A percentile compares a stretch with the other conserved stretches of the same genome.
phyloP scores from a whole-genome alignment of 2,113 vertebrate species.

The Natator depressus region DNA sequence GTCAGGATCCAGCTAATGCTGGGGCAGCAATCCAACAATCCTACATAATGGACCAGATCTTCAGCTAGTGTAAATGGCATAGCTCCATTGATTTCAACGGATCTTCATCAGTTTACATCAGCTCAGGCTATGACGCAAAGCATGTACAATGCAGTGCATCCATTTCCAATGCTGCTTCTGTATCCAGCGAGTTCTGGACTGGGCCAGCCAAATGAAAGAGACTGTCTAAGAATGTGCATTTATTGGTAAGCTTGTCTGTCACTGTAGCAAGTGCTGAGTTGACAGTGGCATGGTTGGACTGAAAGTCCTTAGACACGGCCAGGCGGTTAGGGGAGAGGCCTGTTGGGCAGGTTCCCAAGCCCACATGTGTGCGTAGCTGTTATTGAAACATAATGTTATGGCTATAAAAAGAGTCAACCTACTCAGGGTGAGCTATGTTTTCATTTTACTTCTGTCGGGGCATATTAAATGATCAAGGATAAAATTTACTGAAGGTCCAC shows the following conservation, averaged over 20 bases:
- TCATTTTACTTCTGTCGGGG: neutral
- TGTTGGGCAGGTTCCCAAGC: neutral
- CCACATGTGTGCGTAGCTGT: accelerated
- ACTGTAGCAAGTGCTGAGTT: neutral
- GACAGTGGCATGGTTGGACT: neutral
- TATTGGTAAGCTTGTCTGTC: neutral
- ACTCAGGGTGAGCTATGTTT: neutral
- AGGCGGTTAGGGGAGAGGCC: neutral
- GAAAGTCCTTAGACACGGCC: neutral
- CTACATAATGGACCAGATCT: neutral
- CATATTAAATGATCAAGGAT: neutral
- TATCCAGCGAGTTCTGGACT: neutral
- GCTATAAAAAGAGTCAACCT: neutral
- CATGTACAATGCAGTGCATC: neutral
- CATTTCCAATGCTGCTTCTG: neutral
- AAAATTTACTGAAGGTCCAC: neutral
- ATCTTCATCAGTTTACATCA: too few species aligned
- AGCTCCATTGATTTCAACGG: neutral
- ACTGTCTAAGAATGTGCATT: neutral
- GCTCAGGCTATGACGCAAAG: too few species aligned
- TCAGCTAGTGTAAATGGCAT: neutral
- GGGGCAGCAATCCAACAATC: neutral
- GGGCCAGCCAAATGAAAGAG: neutral
- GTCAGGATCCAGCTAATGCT: neutral
- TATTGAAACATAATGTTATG: neutral